These are phyloP conservation scores for Xiphophorus maculatus DNA, from an alignment of 2,113 vertebrate species.

Conservation along the genomic window DNA sequence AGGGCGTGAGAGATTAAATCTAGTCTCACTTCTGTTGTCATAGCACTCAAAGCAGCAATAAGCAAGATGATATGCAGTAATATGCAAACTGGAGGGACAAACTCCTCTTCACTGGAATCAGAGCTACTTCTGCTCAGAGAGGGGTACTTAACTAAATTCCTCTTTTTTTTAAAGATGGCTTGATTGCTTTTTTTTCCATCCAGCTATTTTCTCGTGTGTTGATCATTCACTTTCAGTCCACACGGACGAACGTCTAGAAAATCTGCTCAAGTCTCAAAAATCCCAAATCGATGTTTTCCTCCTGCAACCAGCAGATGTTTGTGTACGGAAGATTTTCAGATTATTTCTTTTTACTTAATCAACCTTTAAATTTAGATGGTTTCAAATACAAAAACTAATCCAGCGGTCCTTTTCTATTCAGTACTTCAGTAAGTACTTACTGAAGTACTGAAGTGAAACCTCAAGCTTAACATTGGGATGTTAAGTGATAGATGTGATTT, in stretches of 20 bases:
- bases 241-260: background rate
- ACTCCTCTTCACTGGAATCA: conserved; percentile 53
- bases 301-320: background rate
- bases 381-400: background rate
- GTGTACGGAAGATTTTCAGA: background rate
- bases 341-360: background rate
- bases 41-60: conserved; percentile 65
- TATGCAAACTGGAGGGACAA: conserved; percentile 52
- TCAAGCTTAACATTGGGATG: too few relatives aligned
- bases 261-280: conserved; percentile 13
- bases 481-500: too few relatives aligned
- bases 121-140: conserved; percentile 53
- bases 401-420: too few relatives aligned
- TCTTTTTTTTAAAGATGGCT: conserved; percentile 29
- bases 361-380: background rate
- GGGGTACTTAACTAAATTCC: conserved; percentile 42
- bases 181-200: conserved; percentile 43
- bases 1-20: conserved; percentile 60
- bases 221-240: conserved; percentile 7
- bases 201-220: conserved; percentile 38
- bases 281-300: background rate
- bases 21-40: conserved; percentile 68
- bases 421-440: too few relatives aligned
- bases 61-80: conserved; percentile 66
- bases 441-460: too few relatives aligned